phyloP scores from a whole-genome alignment of 1,140 invertebrate genomes.

The Neodiprion lecontei region DNA sequence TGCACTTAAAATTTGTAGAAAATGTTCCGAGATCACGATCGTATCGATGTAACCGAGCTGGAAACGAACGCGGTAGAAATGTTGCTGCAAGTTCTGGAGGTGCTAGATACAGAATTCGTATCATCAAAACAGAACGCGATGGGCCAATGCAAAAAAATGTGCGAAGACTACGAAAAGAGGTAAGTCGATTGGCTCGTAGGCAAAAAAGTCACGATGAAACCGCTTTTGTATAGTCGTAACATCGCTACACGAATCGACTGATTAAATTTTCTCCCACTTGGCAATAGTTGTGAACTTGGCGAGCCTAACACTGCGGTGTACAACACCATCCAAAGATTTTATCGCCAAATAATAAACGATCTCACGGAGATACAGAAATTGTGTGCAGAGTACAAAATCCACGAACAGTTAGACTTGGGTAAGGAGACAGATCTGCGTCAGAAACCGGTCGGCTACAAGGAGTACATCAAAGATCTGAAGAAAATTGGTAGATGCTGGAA shows the following conservation, averaged over 20 bases:
- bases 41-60: background rate
- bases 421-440: background rate
- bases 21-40: background rate
- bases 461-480: background rate
- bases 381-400: background rate
- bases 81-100: background rate
- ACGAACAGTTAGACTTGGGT: background rate
- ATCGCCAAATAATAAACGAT: background rate
- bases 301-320: background rate
- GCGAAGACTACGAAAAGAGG: background rate
- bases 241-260: too few species aligned
- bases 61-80: background rate
- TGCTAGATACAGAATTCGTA: background rate
- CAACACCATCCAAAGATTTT: background rate
- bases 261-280: too few species aligned
- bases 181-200: too few species aligned
- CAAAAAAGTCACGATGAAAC: too few species aligned
- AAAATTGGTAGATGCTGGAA: background rate
- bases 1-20: background rate
- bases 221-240: too few species aligned
- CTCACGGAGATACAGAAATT: background rate
- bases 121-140: background rate
- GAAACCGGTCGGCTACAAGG: background rate
- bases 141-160: background rate
- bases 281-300: background rate